A percentile compares a stretch with the other conserved stretches of the same genome.
These are phyloP conservation scores for Phymorhynchus buccinoides DNA, from an alignment of 1,140 invertebrate genomes.

Conservation along the genomic window DNA sequence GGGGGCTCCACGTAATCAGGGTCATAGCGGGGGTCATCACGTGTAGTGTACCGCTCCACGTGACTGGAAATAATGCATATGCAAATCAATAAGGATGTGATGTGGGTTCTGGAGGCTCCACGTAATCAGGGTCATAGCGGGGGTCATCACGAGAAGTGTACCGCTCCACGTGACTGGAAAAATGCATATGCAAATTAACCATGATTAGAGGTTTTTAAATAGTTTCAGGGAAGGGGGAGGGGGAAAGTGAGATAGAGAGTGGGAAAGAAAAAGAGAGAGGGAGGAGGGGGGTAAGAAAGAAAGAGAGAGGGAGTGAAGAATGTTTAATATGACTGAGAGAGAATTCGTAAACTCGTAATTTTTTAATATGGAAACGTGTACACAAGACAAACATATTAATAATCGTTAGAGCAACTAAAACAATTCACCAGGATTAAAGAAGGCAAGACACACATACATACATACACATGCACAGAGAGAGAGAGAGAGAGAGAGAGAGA, in stretches of 20 bases:
- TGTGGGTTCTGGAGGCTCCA: constrained; percentile 80
- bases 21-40: constrained; percentile 83
- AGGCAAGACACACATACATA: background rate
- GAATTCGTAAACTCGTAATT: too few species aligned
- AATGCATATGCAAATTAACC: background rate
- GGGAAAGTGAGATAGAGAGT: too few species aligned
- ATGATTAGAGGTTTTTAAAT: background rate
- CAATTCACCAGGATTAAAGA: too few species aligned
- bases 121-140: constrained; percentile 76
- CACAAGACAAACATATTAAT: too few species aligned
- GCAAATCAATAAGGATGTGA: too few species aligned
- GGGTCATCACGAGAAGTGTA: constrained; percentile 91
- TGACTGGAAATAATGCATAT: constrained; percentile 79
- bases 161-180: constrained; percentile 87
- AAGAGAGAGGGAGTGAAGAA: too few species aligned
- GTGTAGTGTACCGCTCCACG: constrained; percentile 90
- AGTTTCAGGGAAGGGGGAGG: too few species aligned
- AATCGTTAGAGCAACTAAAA: too few species aligned
- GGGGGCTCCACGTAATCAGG: constrained; percentile 77
- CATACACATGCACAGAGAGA: background rate
- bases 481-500: background rate
- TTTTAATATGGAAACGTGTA: too few species aligned
- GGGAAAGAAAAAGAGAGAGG: too few species aligned
- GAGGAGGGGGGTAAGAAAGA: too few species aligned
- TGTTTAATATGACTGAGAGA: too few species aligned